Conservation (phyloP, 1,140 invertebrate genomes). For the Caenorhabditis tropicalis region DNA sequence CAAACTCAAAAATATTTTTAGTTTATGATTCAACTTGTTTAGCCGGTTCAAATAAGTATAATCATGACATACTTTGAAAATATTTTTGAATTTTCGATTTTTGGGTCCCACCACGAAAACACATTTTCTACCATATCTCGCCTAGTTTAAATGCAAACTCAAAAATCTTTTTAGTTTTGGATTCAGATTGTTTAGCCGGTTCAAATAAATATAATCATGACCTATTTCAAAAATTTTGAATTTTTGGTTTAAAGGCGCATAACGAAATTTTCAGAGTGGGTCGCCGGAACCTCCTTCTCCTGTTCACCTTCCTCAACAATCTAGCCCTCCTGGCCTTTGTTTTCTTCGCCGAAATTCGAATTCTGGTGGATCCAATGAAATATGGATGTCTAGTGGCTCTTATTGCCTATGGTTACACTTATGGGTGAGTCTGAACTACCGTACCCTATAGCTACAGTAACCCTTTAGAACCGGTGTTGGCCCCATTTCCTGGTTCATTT, state of each 20-base stretch:
- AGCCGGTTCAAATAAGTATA: no score
- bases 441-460: not conserved
- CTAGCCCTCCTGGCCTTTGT: slow-evolving; percentile 52
- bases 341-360: slow-evolving; percentile 52
- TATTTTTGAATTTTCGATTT: no score
- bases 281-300: slow-evolving; percentile 54
- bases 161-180: no score
- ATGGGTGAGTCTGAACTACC: slow-evolving; percentile 47
- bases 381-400: slow-evolving; percentile 58
- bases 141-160: no score
- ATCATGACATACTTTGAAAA: no score
- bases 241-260: not conserved
- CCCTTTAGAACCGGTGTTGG: slow-evolving; percentile 58
- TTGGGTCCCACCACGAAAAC: no score
- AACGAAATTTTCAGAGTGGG: slow-evolving; percentile 20
- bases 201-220: no score
- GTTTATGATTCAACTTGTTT: no score
- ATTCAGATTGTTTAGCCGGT: no score
- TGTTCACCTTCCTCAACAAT: slow-evolving; percentile 56
- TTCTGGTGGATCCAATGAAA: slow-evolving; percentile 51
- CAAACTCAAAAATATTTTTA: no score
- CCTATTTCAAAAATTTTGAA: no score
- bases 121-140: no score
- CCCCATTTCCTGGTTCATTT: slow-evolving; percentile 62
- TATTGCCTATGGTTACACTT: slow-evolving; percentile 57